Evolutionary conservation across 2,797 vertebrate genomes (phyloP).

Genomic region (Taeniopygia guttata): DNA sequence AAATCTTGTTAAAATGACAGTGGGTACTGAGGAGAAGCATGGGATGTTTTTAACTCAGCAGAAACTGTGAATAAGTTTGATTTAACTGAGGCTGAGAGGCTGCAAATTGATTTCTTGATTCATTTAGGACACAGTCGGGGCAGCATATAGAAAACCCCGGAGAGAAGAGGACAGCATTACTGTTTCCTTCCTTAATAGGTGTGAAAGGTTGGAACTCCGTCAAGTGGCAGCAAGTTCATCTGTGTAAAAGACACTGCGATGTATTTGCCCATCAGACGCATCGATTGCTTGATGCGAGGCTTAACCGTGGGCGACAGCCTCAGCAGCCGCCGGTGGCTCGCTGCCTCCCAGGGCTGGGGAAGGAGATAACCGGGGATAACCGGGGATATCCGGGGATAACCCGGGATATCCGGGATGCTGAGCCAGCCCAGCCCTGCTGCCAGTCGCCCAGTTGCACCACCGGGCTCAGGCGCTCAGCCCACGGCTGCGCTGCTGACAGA

Average conservation of each 20-base stretch:
- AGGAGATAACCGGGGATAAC: background rate
- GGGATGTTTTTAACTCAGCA: slow-evolving; percentile 7
- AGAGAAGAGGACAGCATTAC: slow-evolving; percentile 10
- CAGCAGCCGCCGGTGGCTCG: background rate
- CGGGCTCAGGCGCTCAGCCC: background rate
- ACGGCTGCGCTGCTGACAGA: fast-evolving
- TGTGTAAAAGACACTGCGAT: background rate
- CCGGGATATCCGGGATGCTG: no score
- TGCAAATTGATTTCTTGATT: slow-evolving; percentile 63
- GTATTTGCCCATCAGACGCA: background rate
- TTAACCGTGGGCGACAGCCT: background rate
- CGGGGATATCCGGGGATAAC: background rate
- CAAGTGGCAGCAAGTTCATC: slow-evolving; percentile 18
- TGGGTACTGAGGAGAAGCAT: background rate
- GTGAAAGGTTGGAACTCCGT: slow-evolving; percentile 6
- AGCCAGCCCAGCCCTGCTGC: background rate
- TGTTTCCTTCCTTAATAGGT: slow-evolving; percentile 44
- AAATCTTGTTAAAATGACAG: background rate
- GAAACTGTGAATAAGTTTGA: slow-evolving; percentile 46
- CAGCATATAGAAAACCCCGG: slow-evolving; percentile 13
- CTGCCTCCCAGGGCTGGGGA: background rate
- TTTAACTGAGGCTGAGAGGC: slow-evolving; percentile 44
- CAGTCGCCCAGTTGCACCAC: background rate
- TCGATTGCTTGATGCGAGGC: background rate
- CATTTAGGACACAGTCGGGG: slow-evolving; percentile 48